Conservation (phyloP, 2,113 vertebrate species). For the Carettochelys insculpta region DNA sequence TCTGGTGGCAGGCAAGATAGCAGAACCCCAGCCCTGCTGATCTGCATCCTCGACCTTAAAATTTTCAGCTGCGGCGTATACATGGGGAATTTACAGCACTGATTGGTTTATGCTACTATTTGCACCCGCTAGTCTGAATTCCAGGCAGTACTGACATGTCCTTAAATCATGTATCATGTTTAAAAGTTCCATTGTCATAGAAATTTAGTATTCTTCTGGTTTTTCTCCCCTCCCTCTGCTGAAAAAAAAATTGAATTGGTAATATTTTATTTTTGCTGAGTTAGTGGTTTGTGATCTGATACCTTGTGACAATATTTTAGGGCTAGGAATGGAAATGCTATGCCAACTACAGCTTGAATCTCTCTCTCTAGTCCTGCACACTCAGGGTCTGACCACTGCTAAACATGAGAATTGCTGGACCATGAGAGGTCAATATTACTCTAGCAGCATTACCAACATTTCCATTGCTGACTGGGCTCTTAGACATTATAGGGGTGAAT, state of each 20-base stretch:
- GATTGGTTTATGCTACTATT: neutral
- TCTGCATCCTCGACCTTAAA: neutral
- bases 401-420: no score
- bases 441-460: no score
- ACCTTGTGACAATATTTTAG: neutral
- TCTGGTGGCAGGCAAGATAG: no score
- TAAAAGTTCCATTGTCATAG: neutral
- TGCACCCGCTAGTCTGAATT: neutral
- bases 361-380: no score
- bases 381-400: no score
- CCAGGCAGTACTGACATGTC: neutral
- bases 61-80: neutral
- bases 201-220: neutral
- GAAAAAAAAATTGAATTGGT: neutral
- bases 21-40: no score
- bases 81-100: neutral
- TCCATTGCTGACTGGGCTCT: no score
- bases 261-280: neutral
- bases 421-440: no score
- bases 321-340: neutral
- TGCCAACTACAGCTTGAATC: no score
- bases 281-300: neutral
- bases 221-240: neutral
- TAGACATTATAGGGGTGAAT: no score
- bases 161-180: neutral